phyloP scores from a whole-genome alignment of 2,888 invertebrate genomes.

The Nymphalis urticae region DNA sequence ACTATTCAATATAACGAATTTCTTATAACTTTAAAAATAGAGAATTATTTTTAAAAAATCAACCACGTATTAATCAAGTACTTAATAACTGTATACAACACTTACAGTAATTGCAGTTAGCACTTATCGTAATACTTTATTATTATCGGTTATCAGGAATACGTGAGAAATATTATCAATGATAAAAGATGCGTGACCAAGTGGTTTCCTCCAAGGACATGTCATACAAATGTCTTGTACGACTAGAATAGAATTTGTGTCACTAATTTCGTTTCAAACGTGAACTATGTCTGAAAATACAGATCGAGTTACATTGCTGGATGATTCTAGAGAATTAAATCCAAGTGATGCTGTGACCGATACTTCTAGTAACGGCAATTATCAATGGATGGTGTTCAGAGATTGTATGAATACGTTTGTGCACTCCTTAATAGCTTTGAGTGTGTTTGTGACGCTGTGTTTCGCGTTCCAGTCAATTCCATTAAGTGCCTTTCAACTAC shows the following conservation, averaged over 20 bases:
- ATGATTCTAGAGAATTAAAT: not conserved
- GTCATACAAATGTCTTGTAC: not conserved
- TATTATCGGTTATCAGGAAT: constrained; percentile 44
- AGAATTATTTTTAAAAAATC: not conserved
- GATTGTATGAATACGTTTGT: constrained; percentile 41
- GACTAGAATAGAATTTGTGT: not conserved
- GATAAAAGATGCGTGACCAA: constrained; percentile 48
- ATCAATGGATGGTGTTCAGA: constrained; percentile 35
- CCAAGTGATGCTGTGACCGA: constrained; percentile 16
- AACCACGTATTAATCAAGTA: constrained; percentile 10
- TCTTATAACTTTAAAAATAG: too few relatives aligned
- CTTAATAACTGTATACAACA: constrained; percentile 14
- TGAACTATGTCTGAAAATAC: not conserved
- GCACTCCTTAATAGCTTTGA: constrained; percentile 43
- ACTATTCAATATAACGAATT: too few relatives aligned
- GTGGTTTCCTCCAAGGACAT: not conserved
- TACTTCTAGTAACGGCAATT: constrained; percentile 29
- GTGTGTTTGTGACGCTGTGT: constrained; percentile 46
- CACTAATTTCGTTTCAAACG: not conserved
- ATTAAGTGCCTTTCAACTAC: constrained; percentile 45
- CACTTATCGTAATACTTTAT: constrained; percentile 19
- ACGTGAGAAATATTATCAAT: constrained; percentile 51
- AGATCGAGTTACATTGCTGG: constrained; percentile 1
- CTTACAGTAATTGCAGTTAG: constrained; percentile 18
- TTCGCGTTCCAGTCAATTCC: constrained; percentile 45